phyloP scores from a whole-genome alignment of 2,888 invertebrate genomes.

The Drosophila antonietae region DNA sequence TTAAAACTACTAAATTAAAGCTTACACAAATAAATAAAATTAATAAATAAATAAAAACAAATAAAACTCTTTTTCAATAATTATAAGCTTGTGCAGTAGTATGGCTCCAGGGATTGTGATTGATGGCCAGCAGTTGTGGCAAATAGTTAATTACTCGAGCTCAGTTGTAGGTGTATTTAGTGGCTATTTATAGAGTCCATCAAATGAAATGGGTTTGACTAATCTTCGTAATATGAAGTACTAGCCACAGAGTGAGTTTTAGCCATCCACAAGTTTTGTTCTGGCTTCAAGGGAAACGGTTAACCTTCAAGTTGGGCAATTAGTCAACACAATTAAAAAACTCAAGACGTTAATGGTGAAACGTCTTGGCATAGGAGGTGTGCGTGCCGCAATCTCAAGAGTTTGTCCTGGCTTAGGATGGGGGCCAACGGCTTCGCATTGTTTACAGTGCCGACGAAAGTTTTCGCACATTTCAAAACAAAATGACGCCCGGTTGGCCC shows the following conservation, averaged over 20 bases:
- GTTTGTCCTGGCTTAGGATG: slow-evolving; percentile 49
- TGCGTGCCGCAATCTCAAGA: slow-evolving; percentile 63
- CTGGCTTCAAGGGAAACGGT: slow-evolving; percentile 35
- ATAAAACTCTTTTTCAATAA: slow-evolving; percentile 23
- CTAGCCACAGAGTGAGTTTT: not conserved
- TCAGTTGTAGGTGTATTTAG: slow-evolving; percentile 13
- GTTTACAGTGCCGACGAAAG: slow-evolving; percentile 53
- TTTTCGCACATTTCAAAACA: slow-evolving; percentile 60
- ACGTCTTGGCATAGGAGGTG: slow-evolving; percentile 15
- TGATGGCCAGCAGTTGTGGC: slow-evolving; percentile 55
- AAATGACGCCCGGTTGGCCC: slow-evolving; percentile 66
- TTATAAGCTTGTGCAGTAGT: slow-evolving; percentile 10
- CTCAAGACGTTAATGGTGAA: not conserved
- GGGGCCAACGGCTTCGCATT: slow-evolving; percentile 70
- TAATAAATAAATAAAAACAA: not conserved
- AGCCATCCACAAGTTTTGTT: not conserved
- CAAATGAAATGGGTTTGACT: slow-evolving; percentile 19
- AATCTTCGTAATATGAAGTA: slow-evolving; percentile 8
- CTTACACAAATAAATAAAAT: too few species aligned
- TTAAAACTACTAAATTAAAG: too few species aligned
- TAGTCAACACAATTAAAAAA: slow-evolving; percentile 52
- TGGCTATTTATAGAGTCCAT: slow-evolving; percentile 44
- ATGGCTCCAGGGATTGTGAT: slow-evolving; percentile 41
- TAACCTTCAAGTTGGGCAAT: slow-evolving; percentile 67
- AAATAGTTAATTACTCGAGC: slow-evolving; percentile 56